Conservation (phyloP, 1,140 invertebrate species). For the Drosophila melanica region DNA sequence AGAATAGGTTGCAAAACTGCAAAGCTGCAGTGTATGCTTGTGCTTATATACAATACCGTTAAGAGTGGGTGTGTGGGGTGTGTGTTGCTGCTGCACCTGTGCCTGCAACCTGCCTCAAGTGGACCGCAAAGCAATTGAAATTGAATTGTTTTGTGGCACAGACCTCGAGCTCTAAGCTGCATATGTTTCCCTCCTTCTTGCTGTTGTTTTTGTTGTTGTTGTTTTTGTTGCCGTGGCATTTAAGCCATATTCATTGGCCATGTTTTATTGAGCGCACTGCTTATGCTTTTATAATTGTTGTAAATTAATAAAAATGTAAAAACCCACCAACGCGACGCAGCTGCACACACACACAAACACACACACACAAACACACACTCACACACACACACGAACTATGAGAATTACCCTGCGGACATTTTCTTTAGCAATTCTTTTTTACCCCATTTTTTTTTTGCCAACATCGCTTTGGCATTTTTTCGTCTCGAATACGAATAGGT, state of each 20-base stretch:
- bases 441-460: slow-evolving; percentile 57
- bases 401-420: slow-evolving; percentile 64
- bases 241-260: slow-evolving; percentile 62
- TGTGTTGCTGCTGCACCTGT: slow-evolving; percentile 61
- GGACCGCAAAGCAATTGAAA: slow-evolving; percentile 80
- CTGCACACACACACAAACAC: slow-evolving; percentile 20
- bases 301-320: slow-evolving; percentile 73
- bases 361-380: slow-evolving; percentile 7
- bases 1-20: slow-evolving; percentile 81
- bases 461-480: slow-evolving; percentile 47
- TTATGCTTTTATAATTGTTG: slow-evolving; percentile 76
- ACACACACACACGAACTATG: slow-evolving; percentile 31
- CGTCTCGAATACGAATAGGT: slow-evolving; percentile 23
- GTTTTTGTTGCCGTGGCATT: slow-evolving; percentile 44
- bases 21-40: slow-evolving; percentile 65
- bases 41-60: slow-evolving; percentile 78
- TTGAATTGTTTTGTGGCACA: slow-evolving; percentile 79
- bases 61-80: slow-evolving; percentile 54
- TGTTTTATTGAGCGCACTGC: slow-evolving; percentile 78
- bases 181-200: slow-evolving; percentile 18
- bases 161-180: slow-evolving; percentile 40
- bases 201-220: slow-evolving; percentile 26
- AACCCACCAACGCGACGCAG: slow-evolving; percentile 26
- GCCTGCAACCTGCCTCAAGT: slow-evolving; percentile 59
- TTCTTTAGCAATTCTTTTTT: slow-evolving; percentile 74